Evolutionary conservation across 2,888 invertebrate genomes (phyloP).

Genomic region (Lochmaea capreae): DNA sequence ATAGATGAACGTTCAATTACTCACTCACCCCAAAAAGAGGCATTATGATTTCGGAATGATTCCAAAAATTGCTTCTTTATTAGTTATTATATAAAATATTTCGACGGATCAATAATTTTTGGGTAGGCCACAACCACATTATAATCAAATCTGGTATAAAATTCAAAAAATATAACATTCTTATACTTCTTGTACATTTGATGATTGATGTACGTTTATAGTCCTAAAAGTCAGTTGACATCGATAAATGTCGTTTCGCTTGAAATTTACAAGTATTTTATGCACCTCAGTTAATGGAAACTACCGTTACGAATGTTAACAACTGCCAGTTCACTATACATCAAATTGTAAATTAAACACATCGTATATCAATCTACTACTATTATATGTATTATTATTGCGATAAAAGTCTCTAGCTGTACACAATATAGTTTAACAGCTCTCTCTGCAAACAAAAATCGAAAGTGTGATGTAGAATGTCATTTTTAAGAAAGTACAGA

Average conservation of each 20-base stretch:
- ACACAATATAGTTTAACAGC: not conserved
- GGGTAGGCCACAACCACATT: not conserved
- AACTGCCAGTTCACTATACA: not conserved
- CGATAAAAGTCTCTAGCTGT: too few species aligned
- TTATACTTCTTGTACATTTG: too few species aligned
- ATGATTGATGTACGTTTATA: not conserved
- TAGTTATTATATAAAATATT: not conserved
- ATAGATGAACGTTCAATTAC: constrained; percentile 20
- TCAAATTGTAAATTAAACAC: not conserved
- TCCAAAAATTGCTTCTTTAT: constrained; percentile 12
- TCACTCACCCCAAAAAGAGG: constrained; percentile 19
- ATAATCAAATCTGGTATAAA: not conserved
- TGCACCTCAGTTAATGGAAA: not conserved
- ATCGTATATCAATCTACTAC: not conserved
- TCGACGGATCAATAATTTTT: not conserved
- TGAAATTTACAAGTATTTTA: not conserved
- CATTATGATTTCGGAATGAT: not conserved
- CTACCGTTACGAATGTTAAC: not conserved
- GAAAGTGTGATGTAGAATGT: too few species aligned
- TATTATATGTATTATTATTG: not conserved
- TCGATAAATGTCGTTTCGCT: not conserved
- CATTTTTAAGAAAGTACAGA: too few species aligned
- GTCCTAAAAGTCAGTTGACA: not conserved
- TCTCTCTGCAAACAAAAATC: too few species aligned
- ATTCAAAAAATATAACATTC: too few species aligned